Percentiles rank a stretch among this genome's conserved stretches.
Conservation (phyloP, 2,888 invertebrate genomes). For the Chouioia cunea region DNA sequence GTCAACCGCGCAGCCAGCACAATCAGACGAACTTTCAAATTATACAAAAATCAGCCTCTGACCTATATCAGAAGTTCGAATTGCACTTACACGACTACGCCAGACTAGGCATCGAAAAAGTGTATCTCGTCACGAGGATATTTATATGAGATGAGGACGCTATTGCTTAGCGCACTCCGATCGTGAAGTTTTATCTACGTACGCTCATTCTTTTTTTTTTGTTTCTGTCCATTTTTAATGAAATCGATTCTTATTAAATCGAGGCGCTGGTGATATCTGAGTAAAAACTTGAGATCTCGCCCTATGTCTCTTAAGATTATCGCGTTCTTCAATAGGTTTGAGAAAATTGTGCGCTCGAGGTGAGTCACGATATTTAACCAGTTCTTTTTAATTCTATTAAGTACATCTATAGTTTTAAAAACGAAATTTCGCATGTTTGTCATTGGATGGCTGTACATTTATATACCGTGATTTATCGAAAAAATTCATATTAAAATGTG, state of each 20-base stretch:
- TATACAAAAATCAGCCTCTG: slow-evolving; percentile 4
- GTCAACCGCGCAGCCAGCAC: slow-evolving; percentile 15
- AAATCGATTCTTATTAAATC: slow-evolving; percentile 2
- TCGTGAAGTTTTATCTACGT: slow-evolving; percentile 20
- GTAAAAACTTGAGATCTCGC: no score
- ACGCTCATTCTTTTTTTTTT: no score
- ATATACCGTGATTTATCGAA: no score
- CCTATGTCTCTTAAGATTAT: slow-evolving; percentile 35
- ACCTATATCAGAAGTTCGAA: slow-evolving; percentile 24
- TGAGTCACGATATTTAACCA: no score
- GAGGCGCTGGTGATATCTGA: no score
- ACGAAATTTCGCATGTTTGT: no score
- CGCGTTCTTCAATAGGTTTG: slow-evolving; percentile 12
- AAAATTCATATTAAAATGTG: no score
- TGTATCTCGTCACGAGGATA: slow-evolving; percentile 1
- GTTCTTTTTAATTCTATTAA: no score
- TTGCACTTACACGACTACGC: slow-evolving; percentile 10
- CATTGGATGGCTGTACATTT: no score
- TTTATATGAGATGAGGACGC: neutral
- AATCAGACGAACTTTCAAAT: slow-evolving; percentile 11
- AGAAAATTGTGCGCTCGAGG: slow-evolving; percentile 3
- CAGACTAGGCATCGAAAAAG: neutral
- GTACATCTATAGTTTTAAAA: no score
- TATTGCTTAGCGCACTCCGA: slow-evolving; percentile 6
- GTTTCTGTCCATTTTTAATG: neutral